phyloP scores from a whole-genome alignment of 92 coral and sea anemone genomes.

The Anthopleura xanthogrammica region DNA sequence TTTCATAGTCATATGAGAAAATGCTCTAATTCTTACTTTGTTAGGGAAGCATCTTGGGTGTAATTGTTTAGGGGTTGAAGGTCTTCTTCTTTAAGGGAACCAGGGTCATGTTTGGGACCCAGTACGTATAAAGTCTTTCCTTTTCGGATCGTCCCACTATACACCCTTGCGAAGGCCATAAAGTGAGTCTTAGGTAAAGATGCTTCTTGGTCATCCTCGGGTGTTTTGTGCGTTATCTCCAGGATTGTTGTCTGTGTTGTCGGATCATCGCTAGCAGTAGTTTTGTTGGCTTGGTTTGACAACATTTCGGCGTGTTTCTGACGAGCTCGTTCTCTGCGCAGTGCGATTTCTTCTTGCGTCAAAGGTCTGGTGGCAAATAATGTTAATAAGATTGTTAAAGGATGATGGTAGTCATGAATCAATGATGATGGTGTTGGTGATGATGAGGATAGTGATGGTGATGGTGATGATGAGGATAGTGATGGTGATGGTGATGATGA shows the following conservation, averaged over 20 bases:
- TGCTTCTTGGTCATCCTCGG: constrained; percentile 17
- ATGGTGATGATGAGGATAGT: too few relatives aligned
- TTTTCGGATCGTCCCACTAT: constrained; percentile 84
- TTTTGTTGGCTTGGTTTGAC: constrained; percentile 8
- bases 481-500: too few relatives aligned
- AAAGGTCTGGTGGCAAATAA: constrained; percentile 60
- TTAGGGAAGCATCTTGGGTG: background rate
- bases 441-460: too few relatives aligned
- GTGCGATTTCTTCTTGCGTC: constrained; percentile 88
- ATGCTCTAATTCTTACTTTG: constrained; percentile 1
- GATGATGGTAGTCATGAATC: background rate
- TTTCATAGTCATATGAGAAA: too few relatives aligned
- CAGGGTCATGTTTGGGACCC: constrained; percentile 92
- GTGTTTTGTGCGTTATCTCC: background rate
- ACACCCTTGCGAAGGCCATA: constrained; percentile 92
- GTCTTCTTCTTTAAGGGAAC: constrained; percentile 28
- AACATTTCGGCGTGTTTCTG: constrained; percentile 80
- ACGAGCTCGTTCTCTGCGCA: constrained; percentile 93
- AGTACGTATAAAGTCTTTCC: constrained; percentile 82
- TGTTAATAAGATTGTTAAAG: background rate
- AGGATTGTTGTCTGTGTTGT: constrained; percentile 1
- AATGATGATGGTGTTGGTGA: background rate
- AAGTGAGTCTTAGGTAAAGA: constrained; percentile 65
- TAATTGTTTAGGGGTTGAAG: background rate
- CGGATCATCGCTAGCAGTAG: background rate